Evolutionary conservation across 2,797 vertebrate genomes (phyloP).

Genomic region (Arremon brunneinucha): DNA sequence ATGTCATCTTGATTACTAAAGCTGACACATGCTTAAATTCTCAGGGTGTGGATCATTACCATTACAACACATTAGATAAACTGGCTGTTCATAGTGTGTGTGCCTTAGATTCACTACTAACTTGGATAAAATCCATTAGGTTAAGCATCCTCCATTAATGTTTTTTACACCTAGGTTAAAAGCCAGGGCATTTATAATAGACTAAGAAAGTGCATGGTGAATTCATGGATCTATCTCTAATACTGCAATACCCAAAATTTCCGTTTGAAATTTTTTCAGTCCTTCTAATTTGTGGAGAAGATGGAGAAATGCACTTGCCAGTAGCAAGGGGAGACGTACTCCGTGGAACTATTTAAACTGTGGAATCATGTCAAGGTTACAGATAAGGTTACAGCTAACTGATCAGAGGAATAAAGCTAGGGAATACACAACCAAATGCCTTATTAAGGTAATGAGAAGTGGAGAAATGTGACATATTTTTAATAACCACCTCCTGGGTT

Average conservation of each 20-base stretch:
- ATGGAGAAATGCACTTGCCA: not conserved
- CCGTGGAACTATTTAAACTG: not conserved
- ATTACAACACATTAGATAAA: not conserved
- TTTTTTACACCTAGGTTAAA: not conserved
- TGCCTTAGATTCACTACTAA: not conserved
- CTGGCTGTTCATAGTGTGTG: not conserved
- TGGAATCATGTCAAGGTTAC: not conserved
- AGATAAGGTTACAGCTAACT: not conserved
- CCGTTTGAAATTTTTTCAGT: not conserved
- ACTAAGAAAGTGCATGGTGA: not conserved
- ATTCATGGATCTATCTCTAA: not conserved
- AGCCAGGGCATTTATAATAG: not conserved
- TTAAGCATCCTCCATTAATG: not conserved
- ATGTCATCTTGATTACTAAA: not conserved
- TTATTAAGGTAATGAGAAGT: not conserved
- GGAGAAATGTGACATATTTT: not conserved
- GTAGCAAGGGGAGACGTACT: rapidly evolving
- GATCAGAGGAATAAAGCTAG: not conserved
- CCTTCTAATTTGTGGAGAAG: not conserved
- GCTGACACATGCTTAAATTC: not conserved
- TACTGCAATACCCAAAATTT: not conserved
- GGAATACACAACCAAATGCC: not conserved
- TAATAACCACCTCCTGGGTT: not conserved
- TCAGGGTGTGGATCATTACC: not conserved
- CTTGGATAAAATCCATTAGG: not conserved